Base-by-base conservation (phyloP, 2,113 vertebrate genomes). In the Cryptoleucopteryx plumbea region DNA sequence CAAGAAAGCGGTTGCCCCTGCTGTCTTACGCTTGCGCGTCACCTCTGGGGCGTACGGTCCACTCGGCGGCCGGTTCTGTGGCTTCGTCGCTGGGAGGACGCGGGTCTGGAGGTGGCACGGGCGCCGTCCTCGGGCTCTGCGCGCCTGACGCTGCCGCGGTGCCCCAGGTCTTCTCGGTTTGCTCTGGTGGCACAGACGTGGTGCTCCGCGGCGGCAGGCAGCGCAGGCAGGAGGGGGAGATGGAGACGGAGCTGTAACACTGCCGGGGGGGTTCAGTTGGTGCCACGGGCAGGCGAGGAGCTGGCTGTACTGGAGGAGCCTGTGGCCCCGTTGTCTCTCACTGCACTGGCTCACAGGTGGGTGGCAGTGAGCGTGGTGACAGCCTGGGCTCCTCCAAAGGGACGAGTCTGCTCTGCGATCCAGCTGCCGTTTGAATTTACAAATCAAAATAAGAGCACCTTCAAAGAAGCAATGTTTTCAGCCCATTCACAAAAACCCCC, bases 71-170 rank as follows among this genome's bases (percentile, higher is more conserved):
- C 2, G 0, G 11, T 9, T 9, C 9, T 14, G 12, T 17, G 77
- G 40, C 45, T 71, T 56, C 1, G 13, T 34, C 3, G 8, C 31
- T 2, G 10, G 48, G 40, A 50, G 40, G 27, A 21, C 0, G 1
- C 0, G 2, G 19, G 19, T 17, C 56, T 38, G 63, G 16, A 9
- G 27, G 50, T 10, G 40, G 10, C 2, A 2, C 3, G 52, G 68
- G n/a, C 7, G 3, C 26, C 0, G 4, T 27, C 32, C 43, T 59
- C 0, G 0, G 19, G 42, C 56, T 75, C 23, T 5, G 7, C 8
- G 0, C 0, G 10, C 10, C 55, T 1, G 2, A 3, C 1, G 6
- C 34, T 0, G 1, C 1, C 3, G 40, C 25, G 9, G 10, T 36
- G 53, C 53, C 18, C 40, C 0, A 1, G 1, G 16, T n/a, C 63